These are phyloP conservation scores for Campopleginae sp. DNA, from an alignment of 2,888 invertebrate genomes.

Conservation along the genomic window DNA sequence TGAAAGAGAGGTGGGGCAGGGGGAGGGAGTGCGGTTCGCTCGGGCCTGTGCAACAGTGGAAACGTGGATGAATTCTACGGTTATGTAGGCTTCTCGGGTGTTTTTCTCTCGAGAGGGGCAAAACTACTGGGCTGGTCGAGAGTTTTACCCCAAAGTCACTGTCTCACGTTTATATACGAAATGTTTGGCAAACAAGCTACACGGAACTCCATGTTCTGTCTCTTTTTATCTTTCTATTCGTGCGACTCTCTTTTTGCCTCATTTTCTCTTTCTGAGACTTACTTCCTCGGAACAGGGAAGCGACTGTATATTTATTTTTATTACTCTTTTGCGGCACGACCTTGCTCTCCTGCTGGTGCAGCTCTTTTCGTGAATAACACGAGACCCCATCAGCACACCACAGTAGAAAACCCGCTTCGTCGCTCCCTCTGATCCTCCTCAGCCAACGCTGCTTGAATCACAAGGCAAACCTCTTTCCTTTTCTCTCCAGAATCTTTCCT, in stretches of 20 bases:
- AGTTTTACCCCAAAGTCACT: constrained; percentile 54
- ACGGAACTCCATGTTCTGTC: constrained; percentile 34
- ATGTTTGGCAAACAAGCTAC: constrained; percentile 68
- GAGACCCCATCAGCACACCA: constrained; percentile 36
- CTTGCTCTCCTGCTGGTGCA: constrained; percentile 53
- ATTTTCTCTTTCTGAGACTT: constrained; percentile 60
- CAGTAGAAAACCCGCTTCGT: constrained; percentile 29
- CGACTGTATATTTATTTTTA: constrained; percentile 70
- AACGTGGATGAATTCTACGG: constrained; percentile 58
- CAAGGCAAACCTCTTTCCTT: constrained; percentile 39
- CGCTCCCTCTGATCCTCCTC: constrained; percentile 31
- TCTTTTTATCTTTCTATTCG: constrained; percentile 25
- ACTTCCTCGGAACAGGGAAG: constrained; percentile 28
- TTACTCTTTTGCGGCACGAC: constrained; percentile 68
- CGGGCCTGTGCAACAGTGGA: constrained; percentile 51
- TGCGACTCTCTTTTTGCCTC: constrained; percentile 24
- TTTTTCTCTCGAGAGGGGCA: constrained; percentile 35
- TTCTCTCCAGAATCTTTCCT: constrained; percentile 46
- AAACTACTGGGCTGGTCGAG: constrained; percentile 31
- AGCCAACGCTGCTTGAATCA: constrained; percentile 22
- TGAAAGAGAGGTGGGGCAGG: constrained; percentile 34
- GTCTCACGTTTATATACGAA: constrained; percentile 62
- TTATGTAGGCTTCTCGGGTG: constrained; percentile 7
- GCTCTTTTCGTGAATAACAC: constrained; percentile 68
- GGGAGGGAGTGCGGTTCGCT: constrained; percentile 9